phyloP scores from a whole-genome alignment of 1,140 invertebrate genomes.

The Ceratina japonica region DNA sequence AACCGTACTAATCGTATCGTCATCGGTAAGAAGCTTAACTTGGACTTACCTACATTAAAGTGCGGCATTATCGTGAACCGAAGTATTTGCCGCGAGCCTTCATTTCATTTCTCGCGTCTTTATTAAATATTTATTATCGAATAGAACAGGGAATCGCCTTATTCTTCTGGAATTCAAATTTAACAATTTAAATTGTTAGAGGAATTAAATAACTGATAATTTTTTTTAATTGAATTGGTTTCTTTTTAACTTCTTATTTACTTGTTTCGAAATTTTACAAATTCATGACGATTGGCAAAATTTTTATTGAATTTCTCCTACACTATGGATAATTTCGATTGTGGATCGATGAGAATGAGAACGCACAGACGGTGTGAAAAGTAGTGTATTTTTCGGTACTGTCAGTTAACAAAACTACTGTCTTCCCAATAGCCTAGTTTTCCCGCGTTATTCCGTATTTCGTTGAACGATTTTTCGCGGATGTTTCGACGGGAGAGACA shows the following conservation, averaged over 20 bases:
- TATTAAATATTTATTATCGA: conserved; percentile 47
- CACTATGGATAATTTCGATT: not conserved
- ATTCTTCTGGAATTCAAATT: too few relatives aligned
- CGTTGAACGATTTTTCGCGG: conserved; percentile 2
- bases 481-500: not conserved
- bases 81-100: conserved; percentile 46
- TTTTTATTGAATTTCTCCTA: too few relatives aligned
- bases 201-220: too few relatives aligned
- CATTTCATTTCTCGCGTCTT: conserved; percentile 36
- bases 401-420: not conserved
- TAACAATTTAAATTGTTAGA: too few relatives aligned
- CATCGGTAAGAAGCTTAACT: conserved; percentile 64
- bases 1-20: conserved; percentile 66
- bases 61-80: conserved; percentile 50
- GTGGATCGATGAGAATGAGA: not conserved
- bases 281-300: too few relatives aligned
- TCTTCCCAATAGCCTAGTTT: not conserved
- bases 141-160: not conserved
- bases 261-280: too few relatives aligned
- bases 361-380: not conserved
- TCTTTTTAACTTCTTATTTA: too few relatives aligned
- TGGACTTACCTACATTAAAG: conserved; percentile 65
- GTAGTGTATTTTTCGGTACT: not conserved
- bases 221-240: too few relatives aligned
- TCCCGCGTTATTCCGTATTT: not conserved